These are phyloP conservation scores for Pangasius larnaudii DNA, from an alignment of 2,797 vertebrate genomes.

Conservation along the genomic window DNA sequence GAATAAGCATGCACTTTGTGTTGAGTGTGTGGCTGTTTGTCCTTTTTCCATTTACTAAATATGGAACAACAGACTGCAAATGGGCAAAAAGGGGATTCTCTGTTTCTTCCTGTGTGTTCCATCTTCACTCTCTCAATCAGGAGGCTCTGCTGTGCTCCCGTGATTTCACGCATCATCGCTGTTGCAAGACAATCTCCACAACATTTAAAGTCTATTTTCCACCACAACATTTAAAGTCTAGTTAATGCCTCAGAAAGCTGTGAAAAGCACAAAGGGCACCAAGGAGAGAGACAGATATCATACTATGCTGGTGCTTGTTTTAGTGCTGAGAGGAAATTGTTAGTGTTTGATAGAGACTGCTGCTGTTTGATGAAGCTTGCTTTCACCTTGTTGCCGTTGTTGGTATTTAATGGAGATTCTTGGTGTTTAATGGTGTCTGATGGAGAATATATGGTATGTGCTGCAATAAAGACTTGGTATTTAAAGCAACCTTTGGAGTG, in stretches of 20 bases:
- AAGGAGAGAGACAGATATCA: background rate
- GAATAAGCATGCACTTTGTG: background rate
- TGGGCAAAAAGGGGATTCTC: background rate
- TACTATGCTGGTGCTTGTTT: background rate
- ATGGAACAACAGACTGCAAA: background rate
- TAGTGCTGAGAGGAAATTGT: background rate
- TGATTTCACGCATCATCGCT: constrained; percentile 14
- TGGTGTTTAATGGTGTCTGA: too few species aligned
- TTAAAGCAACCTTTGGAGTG: background rate
- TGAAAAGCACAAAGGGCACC: background rate
- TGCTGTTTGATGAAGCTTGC: background rate
- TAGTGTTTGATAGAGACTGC: background rate
- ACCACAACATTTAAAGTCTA: background rate
- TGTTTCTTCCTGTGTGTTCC: background rate
- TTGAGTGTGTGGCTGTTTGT: background rate
- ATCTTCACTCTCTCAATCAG: background rate
- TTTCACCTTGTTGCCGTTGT: background rate
- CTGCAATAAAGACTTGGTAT: background rate
- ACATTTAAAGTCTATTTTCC: background rate
- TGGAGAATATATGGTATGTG: background rate
- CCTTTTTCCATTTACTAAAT: constrained; percentile 14
- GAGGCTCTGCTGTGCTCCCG: background rate
- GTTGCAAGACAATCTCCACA: background rate
- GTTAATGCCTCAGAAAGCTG: background rate
- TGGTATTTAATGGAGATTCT: background rate